Evolutionary conservation across 1,140 invertebrate species (phyloP).

Genomic region (Mya arenaria): DNA sequence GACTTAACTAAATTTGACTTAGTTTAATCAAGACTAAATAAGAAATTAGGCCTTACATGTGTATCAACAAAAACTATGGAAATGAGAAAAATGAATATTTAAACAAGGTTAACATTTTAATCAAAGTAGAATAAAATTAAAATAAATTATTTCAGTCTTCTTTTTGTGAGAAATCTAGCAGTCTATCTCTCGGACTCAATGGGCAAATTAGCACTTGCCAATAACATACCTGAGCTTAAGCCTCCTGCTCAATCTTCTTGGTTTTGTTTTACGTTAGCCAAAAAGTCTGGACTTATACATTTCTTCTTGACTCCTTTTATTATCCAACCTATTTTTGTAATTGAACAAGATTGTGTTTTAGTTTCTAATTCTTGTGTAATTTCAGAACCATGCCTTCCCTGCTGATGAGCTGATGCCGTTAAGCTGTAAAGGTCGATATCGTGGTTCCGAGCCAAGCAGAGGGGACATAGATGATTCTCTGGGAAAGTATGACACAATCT

Average conservation of each 20-base stretch:
- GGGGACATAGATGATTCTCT: constrained; percentile 98
- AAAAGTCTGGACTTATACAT: not conserved
- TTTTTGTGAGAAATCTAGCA: no score
- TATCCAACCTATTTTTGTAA: not conserved
- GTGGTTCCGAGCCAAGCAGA: constrained; percentile 89
- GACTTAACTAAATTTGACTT: no score
- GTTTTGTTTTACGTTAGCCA: not conserved
- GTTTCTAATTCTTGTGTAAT: constrained; percentile 37
- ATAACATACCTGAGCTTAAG: not conserved
- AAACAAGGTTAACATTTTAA: no score
- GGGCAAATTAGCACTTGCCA: not conserved
- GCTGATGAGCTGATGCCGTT: constrained; percentile 99
- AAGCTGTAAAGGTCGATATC: constrained; percentile 94
- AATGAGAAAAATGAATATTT: no score
- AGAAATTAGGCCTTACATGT: no score
- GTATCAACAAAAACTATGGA: no score
- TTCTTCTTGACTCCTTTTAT: not conserved
- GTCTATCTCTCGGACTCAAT: no score
- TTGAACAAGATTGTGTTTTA: not conserved
- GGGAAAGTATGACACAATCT: constrained; percentile 98
- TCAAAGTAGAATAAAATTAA: no score
- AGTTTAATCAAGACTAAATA: no score
- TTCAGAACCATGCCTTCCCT: constrained; percentile 91
- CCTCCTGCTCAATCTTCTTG: not conserved
- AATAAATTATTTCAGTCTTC: no score